Evolutionary conservation across 23 tunicate genomes (phyloP), one percentile per base, ranked within the genome.

Genomic region (Diplosoma virens): DNA sequence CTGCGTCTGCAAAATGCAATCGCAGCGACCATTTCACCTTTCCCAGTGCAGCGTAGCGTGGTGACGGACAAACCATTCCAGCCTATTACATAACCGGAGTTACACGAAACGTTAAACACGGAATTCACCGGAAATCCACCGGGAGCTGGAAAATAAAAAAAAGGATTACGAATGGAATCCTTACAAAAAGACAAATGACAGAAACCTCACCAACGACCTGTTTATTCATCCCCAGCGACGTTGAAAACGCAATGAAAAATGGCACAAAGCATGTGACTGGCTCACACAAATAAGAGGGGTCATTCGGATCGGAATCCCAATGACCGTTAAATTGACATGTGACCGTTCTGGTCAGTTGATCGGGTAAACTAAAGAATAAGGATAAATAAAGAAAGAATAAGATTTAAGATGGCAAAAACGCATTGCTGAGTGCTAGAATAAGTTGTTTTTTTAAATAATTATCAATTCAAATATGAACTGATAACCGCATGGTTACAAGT

Each of bases 1-100:
- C n/a, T n/a, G n/a, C n/a, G n/a, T n/a, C n/a, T n/a, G n/a, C n/a
- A n/a, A n/a, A n/a, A n/a, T n/a, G n/a, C n/a, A n/a, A n/a, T n/a
- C n/a, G n/a, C n/a, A n/a, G n/a, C n/a, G n/a, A n/a, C n/a, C n/a
- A 6, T 47, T 48, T 25, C 46, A 84, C 90, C 90, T 45, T 24
- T 25, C 4, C 54, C 61, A 3, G 58, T 31, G 66, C 93, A 86
- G 9, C 58, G 26, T n/a, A 71, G 58, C 7, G 16, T 18, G 17
- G 71, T 32, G 2, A 20, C 14, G 22, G 37, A 32, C 46, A 21
- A 27, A 1, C 84, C 80, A 45, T 52, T 58, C 14, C 18, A 0
- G 4, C 67, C 46, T n/a, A 25, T 36, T 32, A 72, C 84, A 60
- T 79, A 86, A 3, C 93, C 93, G 23, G 41, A 32, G 18, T 34